Evolutionary conservation across 2,113 vertebrate species (phyloP).

Genomic region (Halichoeres trimaculatus): DNA sequence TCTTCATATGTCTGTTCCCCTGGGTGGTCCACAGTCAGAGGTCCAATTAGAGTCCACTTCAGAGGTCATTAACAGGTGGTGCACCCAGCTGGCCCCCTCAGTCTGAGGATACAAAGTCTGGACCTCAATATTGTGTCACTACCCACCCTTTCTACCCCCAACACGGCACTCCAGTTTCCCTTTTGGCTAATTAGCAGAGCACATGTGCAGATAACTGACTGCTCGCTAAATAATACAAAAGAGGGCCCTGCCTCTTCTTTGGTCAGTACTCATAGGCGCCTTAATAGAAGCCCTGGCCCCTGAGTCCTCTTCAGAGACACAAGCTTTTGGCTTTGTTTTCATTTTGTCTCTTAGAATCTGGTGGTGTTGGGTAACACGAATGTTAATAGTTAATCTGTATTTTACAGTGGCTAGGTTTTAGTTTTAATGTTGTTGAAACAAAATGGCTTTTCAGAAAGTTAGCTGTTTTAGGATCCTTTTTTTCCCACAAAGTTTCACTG

Average conservation of each 20-base stretch:
- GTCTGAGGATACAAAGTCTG: constrained; percentile 61
- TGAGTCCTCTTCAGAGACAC: constrained; percentile 15
- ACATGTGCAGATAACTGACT: constrained; percentile 71
- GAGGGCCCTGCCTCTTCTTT: constrained; percentile 13
- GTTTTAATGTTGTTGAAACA: no score
- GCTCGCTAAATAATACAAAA: constrained; percentile 62
- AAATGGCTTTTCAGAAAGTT: no score
- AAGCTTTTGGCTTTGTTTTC: background rate
- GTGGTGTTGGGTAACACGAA: no score
- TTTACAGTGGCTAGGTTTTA: no score
- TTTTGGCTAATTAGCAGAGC: constrained; percentile 79
- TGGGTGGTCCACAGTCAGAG: constrained; percentile 68
- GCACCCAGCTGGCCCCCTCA: constrained; percentile 82
- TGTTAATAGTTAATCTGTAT: no score
- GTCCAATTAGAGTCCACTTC: constrained; percentile 82
- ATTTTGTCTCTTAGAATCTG: background rate
- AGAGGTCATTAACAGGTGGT: constrained; percentile 86
- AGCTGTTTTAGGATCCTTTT: no score
- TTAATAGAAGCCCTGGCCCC: constrained; percentile 2
- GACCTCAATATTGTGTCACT: constrained; percentile 41
- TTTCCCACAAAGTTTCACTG: no score
- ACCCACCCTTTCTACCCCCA: constrained; percentile 3
- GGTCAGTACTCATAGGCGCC: constrained; percentile 21
- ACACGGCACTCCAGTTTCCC: constrained; percentile 25
- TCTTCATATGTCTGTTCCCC: constrained; percentile 44